These are phyloP conservation scores for Manacus vitellinus DNA, from an alignment of 2,113 vertebrate genomes.

Conservation along the genomic window DNA sequence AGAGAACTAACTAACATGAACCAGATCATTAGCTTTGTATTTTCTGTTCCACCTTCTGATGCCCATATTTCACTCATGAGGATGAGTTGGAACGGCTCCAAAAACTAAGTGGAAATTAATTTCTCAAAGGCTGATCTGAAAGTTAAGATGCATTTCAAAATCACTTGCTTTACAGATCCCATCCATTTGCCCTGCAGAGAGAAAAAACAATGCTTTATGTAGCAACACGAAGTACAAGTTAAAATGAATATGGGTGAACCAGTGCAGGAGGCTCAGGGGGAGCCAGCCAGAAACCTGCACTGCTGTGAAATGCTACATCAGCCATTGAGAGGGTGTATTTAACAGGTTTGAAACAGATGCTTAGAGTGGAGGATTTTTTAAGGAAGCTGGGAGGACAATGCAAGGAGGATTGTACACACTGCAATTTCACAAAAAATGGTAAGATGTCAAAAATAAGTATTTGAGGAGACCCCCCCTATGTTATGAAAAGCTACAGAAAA, in stretches of 20 bases:
- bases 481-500: not conserved
- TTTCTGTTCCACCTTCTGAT: constrained; percentile 70
- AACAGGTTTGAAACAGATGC: not conserved
- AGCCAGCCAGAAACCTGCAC: not conserved
- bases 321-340: not conserved
- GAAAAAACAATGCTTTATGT: constrained; percentile 38
- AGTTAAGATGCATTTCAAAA: constrained; percentile 53
- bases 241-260: not conserved
- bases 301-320: not conserved
- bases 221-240: not conserved
- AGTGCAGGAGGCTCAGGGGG: not conserved
- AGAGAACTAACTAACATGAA: constrained; percentile 72
- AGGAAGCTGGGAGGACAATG: not conserved
- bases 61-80: constrained; percentile 62
- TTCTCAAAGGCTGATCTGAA: constrained; percentile 58
- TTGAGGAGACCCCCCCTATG: accelerated
- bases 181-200: constrained; percentile 36
- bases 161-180: constrained; percentile 30
- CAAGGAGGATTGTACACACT: not conserved
- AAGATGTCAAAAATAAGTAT: not conserved
- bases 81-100: constrained; percentile 39
- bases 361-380: not conserved
- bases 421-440: not conserved
- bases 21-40: constrained; percentile 74
- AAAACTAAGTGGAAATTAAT: constrained; percentile 66